Evolutionary conservation across 1,140 invertebrate genomes (phyloP), one percentile per base, ranked within the genome.

Genomic region (Listronotus bonariensis): DNA sequence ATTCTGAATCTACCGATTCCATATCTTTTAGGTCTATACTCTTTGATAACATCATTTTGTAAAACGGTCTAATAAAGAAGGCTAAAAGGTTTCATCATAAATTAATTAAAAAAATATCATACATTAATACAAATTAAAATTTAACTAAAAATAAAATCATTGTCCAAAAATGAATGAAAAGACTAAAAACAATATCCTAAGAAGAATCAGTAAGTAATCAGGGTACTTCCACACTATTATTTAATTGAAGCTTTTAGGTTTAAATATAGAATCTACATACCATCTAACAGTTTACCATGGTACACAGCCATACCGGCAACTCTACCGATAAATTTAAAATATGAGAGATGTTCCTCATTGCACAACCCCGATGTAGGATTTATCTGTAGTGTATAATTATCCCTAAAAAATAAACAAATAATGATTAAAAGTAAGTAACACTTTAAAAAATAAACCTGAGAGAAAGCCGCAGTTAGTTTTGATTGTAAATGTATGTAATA

Each of bases 11-110:
- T 17, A 99, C 97, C 42, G 94, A 91, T 81, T 99, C 96, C 96
- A 99, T 98, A 79, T 99, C 97, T 79, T 94, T 92, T 9, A 99
- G 81, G 75, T 93, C 92, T 68, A 99, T 99, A 36, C 87, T 77
- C 82, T 98, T 98, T 56, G 88, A 88, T 68, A 99, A 80, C 96
- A 99, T 99, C 97, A 99, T 99, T 83, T 99, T 99, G 81, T 99
- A 99, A 82, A 99, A 99, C 69, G 97, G 97, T 76, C 97, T 89
- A 81, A 99, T 99, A 81, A 99, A 99, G 81, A 98, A 99, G 46
- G 95, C 96, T 95, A 76, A 12, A 83, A 83, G 2, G 20, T 26
- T 26, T n/a, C n/a, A n/a, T n/a, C n/a, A n/a, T n/a, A n/a, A n/a
- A n/a, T n/a, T n/a, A n/a, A n/a, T n/a, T n/a, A n/a, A n/a, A n/a